These are phyloP conservation scores for Himalopsyche japonica DNA, from an alignment of 2,888 invertebrate genomes.

Conservation along the genomic window DNA sequence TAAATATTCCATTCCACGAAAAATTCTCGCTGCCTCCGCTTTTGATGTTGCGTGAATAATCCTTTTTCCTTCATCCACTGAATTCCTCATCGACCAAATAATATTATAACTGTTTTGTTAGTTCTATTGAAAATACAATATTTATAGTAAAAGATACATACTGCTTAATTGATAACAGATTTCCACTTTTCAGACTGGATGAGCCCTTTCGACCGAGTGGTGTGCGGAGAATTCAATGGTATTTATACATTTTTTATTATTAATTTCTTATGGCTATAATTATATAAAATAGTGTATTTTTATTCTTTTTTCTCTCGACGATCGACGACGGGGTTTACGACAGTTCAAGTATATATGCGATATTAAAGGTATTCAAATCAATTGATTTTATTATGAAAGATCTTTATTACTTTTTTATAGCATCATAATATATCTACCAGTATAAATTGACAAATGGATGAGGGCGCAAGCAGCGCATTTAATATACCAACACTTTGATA, in stretches of 20 bases:
- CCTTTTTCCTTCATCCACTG: no score
- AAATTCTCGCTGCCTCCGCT: no score
- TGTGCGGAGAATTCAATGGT: slow-evolving; percentile 92
- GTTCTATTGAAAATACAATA: neutral
- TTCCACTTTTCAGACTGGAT: slow-evolving; percentile 86
- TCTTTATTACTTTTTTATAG: no score
- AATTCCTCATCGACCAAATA: no score
- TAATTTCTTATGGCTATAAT: neutral
- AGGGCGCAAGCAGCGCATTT: no score
- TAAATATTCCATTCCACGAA: no score
- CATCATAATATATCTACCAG: no score
- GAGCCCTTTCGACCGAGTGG: slow-evolving; percentile 92
- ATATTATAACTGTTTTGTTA: neutral
- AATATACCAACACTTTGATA: no score
- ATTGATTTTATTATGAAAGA: neutral
- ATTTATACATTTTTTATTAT: slow-evolving; percentile 65
- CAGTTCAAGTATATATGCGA: neutral
- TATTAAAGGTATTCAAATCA: neutral
- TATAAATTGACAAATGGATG: no score
- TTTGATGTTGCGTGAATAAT: no score
- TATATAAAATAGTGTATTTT: no score
- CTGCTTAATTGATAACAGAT: slow-evolving; percentile 61
- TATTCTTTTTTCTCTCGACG: neutral
- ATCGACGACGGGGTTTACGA: neutral
- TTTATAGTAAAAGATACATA: slow-evolving; percentile 25